Conservation (phyloP, 2,888 invertebrate species). For the Ceraclea dissimilis region DNA sequence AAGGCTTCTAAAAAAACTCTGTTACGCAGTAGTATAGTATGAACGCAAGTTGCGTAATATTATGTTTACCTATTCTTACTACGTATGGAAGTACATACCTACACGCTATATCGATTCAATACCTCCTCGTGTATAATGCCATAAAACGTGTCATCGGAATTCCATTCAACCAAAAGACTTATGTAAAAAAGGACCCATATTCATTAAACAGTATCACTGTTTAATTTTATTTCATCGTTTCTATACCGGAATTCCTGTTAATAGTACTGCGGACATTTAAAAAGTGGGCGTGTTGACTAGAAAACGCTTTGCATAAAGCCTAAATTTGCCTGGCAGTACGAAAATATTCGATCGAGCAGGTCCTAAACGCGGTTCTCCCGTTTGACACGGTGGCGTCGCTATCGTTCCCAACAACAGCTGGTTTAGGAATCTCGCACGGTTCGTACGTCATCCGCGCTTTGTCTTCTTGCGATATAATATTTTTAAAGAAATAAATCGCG, state of each 20-base stretch:
- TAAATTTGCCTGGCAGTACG: slow-evolving; percentile 13
- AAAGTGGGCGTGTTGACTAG: slow-evolving; percentile 18
- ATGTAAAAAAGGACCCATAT: too few species aligned
- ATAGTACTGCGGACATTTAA: slow-evolving; percentile 14
- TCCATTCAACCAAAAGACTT: too few species aligned
- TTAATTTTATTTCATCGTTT: slow-evolving; percentile 1
- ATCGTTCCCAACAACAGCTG: slow-evolving; percentile 16
- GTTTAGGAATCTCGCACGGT: slow-evolving; percentile 13
- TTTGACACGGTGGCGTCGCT: slow-evolving; percentile 6
- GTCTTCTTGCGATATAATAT: neutral
- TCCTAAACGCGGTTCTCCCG: slow-evolving; percentile 9
- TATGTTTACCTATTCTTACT: neutral
- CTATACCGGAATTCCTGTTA: slow-evolving; percentile 7
- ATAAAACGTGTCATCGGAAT: too few species aligned
- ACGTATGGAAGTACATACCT: neutral
- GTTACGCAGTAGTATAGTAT: too few species aligned
- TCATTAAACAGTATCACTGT: slow-evolving; percentile 1
- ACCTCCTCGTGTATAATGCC: too few species aligned
- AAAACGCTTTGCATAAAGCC: slow-evolving; percentile 13
- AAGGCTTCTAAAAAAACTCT: too few species aligned
- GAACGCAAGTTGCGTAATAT: too few species aligned
- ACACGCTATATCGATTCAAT: too few species aligned
- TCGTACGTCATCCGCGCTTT: slow-evolving; percentile 13
- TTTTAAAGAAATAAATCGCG: slow-evolving; percentile 4
- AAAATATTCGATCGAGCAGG: slow-evolving; percentile 13